These are phyloP conservation scores for Xylota sylvarum DNA, from an alignment of 2,888 invertebrate genomes.

Conservation along the genomic window DNA sequence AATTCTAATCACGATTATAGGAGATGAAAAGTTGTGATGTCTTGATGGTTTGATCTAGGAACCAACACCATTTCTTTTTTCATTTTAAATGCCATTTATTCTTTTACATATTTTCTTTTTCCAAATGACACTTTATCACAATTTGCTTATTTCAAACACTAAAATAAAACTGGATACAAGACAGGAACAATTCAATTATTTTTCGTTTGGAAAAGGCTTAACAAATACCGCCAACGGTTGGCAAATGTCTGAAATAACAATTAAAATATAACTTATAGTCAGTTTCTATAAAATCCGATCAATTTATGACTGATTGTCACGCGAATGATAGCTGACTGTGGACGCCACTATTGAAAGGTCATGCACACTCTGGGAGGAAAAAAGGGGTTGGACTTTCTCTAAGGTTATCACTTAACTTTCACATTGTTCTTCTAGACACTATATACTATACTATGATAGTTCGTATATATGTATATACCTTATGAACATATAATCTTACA, in stretches of 20 bases:
- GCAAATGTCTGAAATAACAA: constrained; percentile 82
- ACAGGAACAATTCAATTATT: constrained; percentile 28
- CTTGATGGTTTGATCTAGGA: not conserved
- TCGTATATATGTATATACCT: not conserved
- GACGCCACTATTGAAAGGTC: constrained; percentile 16
- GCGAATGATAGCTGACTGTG: constrained; percentile 29
- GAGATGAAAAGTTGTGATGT: not conserved
- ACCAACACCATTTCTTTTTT: not conserved
- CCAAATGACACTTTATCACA: constrained; percentile 43
- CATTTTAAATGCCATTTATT: constrained; percentile 16
- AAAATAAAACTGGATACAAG: not conserved
- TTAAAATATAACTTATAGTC: constrained; percentile 51
- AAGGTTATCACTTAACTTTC: not conserved
- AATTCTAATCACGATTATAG: not conserved
- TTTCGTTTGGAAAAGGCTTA: constrained; percentile 80
- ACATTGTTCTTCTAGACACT: not conserved
- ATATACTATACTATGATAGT: not conserved
- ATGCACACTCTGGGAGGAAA: constrained; percentile 30
- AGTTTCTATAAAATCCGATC: constrained; percentile 63
- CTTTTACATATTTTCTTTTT: not conserved
- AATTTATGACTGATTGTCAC: constrained; percentile 29
- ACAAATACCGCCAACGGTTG: constrained; percentile 84
- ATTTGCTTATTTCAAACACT: constrained; percentile 19
- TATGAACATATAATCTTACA: constrained; percentile 19
- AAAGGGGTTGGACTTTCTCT: not conserved